phyloP scores from a whole-genome alignment of 23 tunicate genomes.

The Halocynthia aurantium region DNA sequence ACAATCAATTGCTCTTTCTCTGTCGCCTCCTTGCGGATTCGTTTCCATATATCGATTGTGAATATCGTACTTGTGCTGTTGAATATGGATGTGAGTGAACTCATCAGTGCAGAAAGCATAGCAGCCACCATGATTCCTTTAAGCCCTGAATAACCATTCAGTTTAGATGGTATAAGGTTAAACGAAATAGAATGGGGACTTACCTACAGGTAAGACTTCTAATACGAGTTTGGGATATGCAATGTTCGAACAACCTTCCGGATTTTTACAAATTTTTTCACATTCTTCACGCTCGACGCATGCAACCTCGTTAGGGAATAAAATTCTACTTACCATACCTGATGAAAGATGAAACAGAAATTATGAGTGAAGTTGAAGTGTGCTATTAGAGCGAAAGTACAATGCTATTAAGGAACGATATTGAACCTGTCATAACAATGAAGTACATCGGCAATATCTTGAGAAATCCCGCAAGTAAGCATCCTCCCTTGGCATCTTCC shows the following conservation, averaged over 20 bases:
- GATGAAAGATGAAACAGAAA: neutral
- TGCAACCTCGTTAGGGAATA: conserved; percentile 83
- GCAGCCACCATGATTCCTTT: conserved; percentile 76
- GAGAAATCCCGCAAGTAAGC: conserved; percentile 68
- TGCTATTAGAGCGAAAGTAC: too few relatives aligned
- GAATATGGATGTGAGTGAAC: conserved; percentile 78
- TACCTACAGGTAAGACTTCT: conserved; percentile 73
- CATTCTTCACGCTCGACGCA: conserved; percentile 56
- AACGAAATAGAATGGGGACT: neutral
- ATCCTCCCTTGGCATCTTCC: conserved; percentile 63
- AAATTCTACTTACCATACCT: conserved; percentile 55
- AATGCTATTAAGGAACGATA: too few relatives aligned
- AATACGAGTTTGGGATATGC: conserved; percentile 93
- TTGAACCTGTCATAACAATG: conserved; percentile 79
- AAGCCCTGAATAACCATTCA: conserved; percentile 21
- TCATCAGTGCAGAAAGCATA: conserved; percentile 82
- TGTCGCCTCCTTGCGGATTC: conserved; percentile 55
- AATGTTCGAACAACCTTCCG: conserved; percentile 77
- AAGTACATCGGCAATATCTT: conserved; percentile 82
- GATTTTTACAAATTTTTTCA: conserved; percentile 50
- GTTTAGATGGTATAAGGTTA: too few relatives aligned
- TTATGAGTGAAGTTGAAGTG: too few relatives aligned
- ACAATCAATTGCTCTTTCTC: conserved; percentile 63
- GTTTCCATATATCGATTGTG: conserved; percentile 82
- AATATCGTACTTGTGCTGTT: conserved; percentile 75